Base-by-base conservation (phyloP, 2,797 vertebrate genomes). In the Poecilia velifera region DNA sequence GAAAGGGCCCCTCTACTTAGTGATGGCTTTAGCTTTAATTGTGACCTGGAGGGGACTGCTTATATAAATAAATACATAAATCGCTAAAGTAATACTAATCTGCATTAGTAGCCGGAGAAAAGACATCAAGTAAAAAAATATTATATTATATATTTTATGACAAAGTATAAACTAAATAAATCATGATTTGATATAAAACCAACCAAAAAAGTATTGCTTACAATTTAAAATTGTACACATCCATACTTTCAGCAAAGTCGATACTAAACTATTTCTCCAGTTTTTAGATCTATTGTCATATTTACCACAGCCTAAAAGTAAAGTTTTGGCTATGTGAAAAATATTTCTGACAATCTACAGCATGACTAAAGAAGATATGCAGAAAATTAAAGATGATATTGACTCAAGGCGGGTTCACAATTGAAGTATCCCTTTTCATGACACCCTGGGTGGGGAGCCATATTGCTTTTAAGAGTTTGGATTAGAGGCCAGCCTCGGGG, bases 1-100 rank as follows among this genome's bases (percentile, higher is more conserved):
- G 89, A 82, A 80, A 36, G 74, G 86, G 81, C 85, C 86, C 85
- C 75, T 86, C 85, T 66, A 78, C 87, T 87, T 81, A 80, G 78
- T 70, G 39, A 43, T 43, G 22, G 25, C 41, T 70, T 68, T 22
- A 66, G 34, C 34, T 39, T 66, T 22, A 41, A 10, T 41, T 9
- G 4, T 25, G 36, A 39, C 34, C 36, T 68, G 36, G 20, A 68
- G 25, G 20, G 20, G 10, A 10, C 36, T 41, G 4, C 20, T 68
- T 68, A 10, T 22, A 13, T 13, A 31, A 62, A 62, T 62, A 16
- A 62, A 62, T 31, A 16, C 28, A 34, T 34, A 62, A 62, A 62
- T 31, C 14, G 13, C n/a, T 7, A 62, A 34, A 6, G 5, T 59
- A 64, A 9, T 36, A 20, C 14, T 14, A 34, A 34, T 36, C 6